These are phyloP conservation scores for Esox lucius DNA, from an alignment of 2,797 vertebrate species.

Conservation along the genomic window DNA sequence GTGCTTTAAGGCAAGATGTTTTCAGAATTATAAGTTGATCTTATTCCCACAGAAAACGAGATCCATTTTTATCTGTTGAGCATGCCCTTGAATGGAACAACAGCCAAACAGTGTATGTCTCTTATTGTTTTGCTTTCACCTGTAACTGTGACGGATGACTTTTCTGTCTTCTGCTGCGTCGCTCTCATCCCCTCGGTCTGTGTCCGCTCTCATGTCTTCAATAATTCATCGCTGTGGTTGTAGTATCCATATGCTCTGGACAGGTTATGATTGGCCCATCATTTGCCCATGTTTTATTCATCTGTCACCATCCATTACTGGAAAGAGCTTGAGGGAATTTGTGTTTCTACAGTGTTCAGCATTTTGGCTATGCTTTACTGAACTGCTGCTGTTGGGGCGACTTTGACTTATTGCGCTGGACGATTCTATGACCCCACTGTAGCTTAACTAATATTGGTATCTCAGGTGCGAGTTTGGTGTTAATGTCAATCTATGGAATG, in stretches of 20 bases:
- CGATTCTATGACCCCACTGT: no score
- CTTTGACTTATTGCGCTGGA: no score
- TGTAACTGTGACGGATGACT: neutral
- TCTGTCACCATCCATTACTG: neutral
- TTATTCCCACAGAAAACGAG: neutral
- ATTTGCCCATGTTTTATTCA: slow-evolving; percentile 21
- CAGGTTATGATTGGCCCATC: slow-evolving; percentile 35
- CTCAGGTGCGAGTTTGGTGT: no score
- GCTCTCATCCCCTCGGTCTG: neutral
- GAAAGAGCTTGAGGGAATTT: neutral
- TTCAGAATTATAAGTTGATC: neutral
- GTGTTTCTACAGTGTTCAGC: neutral
- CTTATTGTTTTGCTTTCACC: neutral
- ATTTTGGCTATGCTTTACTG: slow-evolving; percentile 11
- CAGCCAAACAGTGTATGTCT: neutral
- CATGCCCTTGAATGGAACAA: neutral
- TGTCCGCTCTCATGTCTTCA: slow-evolving; percentile 25
- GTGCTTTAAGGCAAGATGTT: neutral
- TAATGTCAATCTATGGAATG: no score
- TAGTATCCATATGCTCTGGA: slow-evolving; percentile 23
- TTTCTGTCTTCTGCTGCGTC: neutral
- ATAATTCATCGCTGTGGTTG: slow-evolving; percentile 36
- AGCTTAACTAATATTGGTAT: no score
- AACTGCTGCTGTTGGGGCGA: neutral
- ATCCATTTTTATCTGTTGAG: neutral